Evolutionary conservation across 1,140 invertebrate species (phyloP), one percentile per base, ranked within the genome.

Genomic region (Nomia melanderi): DNA sequence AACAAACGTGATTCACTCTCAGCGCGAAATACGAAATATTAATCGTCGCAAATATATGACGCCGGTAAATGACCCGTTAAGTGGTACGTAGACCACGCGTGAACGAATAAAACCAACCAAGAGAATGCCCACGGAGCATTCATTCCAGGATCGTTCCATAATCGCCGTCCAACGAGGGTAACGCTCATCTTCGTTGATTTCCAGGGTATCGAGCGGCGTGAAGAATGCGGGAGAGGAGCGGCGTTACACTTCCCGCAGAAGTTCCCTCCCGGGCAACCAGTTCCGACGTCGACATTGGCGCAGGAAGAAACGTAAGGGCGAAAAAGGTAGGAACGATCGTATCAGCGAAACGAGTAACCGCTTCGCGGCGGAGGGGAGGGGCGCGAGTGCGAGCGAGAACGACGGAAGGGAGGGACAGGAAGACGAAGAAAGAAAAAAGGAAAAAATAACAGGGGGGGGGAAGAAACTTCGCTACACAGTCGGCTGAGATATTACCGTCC

Each of bases 271-370:
- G 44, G 47, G 41, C 57, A 9, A 39, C 20, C 60, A 41, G 71
- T 54, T 36, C 60, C 60, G 33, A 41, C 14, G 70, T 73, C 54
- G 59, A 20, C 47, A 36, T 41, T 27, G 20, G 27, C 2, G 12
- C 69, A 60, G 53, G 65, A 71, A 59, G 65, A 69, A 69, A 76
- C 63, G 20, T 3, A 50, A 50, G n/a, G 54, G 64, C 65, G 63
- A 76, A 76, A 76, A 76, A 76, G 71, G 71, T 56, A 74, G 50
- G 62, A 54, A 74, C 71, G 71, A 74, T 74, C 47, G 71, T 66
- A 74, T 74, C 71, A 36, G 60, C 23, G 62, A n/a, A 74, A 74
- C 71, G 71, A 39, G 71, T 74, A 73, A 73, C 60, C 41, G 71
- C 53, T 27, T 47, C 20, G 14, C 54, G 1, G 39, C 5, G 11